These are phyloP conservation scores for Silurus meridionalis DNA, from an alignment of 2,113 vertebrate genomes.

Conservation along the genomic window DNA sequence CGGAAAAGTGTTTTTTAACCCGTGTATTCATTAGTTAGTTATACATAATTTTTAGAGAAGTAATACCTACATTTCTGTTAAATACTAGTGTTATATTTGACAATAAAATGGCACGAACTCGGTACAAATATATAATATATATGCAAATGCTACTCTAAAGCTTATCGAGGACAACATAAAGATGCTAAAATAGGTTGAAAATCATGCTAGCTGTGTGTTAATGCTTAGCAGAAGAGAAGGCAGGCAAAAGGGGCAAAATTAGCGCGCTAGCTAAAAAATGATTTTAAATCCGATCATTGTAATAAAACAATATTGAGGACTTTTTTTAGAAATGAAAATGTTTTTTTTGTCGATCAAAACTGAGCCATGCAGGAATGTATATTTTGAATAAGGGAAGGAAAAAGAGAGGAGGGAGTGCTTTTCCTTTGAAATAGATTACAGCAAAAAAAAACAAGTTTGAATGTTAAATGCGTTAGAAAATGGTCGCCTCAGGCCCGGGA, in stretches of 20 bases:
- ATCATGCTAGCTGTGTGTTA: neutral
- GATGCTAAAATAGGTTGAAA: neutral
- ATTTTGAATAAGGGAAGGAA: constrained; percentile 12
- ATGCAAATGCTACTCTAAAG: too few relatives aligned
- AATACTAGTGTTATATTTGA: neutral
- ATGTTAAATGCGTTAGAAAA: constrained; percentile 31
- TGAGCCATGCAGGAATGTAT: neutral
- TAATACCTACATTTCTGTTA: neutral
- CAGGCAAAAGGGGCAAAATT: constrained; percentile 1
- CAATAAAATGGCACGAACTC: too few relatives aligned
- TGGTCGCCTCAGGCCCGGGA: constrained; percentile 32
- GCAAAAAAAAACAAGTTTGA: neutral
- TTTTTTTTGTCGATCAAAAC: neutral
- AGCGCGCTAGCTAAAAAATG: constrained; percentile 3
- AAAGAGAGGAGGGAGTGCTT: neutral
- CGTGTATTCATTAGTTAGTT: neutral
- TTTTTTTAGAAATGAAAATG: too few relatives aligned
- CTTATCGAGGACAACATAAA: neutral
- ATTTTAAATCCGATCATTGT: too few relatives aligned
- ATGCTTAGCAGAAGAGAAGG: neutral
- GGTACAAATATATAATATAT: too few relatives aligned
- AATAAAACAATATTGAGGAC: neutral
- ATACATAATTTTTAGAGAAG: neutral
- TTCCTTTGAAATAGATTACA: neutral
- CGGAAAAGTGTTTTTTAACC: neutral